Evolutionary conservation across 2,797 vertebrate genomes (phyloP), one percentile per base, ranked within the genome.

Genomic region (Babyrousa celebensis): DNA sequence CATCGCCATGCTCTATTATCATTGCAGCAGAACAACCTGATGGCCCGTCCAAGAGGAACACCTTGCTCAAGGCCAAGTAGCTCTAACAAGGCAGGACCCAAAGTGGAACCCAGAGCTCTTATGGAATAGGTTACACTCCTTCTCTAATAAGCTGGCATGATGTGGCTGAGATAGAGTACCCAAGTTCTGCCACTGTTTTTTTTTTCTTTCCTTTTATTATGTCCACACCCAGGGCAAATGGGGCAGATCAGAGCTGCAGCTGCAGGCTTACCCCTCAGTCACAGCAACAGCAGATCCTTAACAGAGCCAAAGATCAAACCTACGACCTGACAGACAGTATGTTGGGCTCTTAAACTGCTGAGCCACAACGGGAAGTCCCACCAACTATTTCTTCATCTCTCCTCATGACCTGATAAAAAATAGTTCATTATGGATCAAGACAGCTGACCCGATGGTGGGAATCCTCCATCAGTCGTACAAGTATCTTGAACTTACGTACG

Each of bases 41-140:
- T n/a, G 36, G 36, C 12, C 21, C 21, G 6, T 32, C 14, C 3
- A 77, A 40, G 27, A 63, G 71, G 68, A 74, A 18, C 0, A 23
- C 8, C 16, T 83, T 78, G 18, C 4, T 93, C 70, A 58, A 68
- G 14, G 10, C 74, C 71, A 78, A 25, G 2, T 0, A 40, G 29
- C 8, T 70, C 32, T 36, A 32, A 29, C 62, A 21, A 14, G 7
- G 0, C 60, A 48, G n/a, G 12, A 17, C 20, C 23, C 52, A 52
- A 0, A 11, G 21, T 43, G 14, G 52, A 85, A 75, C 5, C 9
- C 15, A 52, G 60, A 62, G 8, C 21, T 54, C 75, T 54, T 27
- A 14, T 1, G 3, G 10, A 40, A 16, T 0, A 54, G 1, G 29
- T 15, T 52, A 6, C 12, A 40, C 16, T 21, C 11, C 12, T 6